phyloP scores from a whole-genome alignment of 2,888 invertebrate genomes.

The Gryllus longicercus region DNA sequence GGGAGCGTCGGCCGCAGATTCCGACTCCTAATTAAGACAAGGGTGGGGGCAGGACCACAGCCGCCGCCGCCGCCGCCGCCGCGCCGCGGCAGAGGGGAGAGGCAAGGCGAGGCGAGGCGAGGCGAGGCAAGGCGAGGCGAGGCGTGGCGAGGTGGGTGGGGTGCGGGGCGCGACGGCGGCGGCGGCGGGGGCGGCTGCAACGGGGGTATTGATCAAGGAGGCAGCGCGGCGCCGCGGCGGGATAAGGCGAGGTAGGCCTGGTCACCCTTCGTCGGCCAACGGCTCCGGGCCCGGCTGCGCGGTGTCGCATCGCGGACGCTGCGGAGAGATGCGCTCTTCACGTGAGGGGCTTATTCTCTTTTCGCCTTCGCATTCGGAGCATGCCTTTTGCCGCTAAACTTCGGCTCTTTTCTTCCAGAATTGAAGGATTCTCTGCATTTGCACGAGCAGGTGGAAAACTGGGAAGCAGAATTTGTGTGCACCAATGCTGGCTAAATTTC shows the following conservation, averaged over 20 bases:
- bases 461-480: too few species aligned
- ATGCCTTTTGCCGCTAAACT: too few species aligned
- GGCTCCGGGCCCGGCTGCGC: not conserved
- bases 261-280: constrained; percentile 19
- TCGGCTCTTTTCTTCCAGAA: too few species aligned
- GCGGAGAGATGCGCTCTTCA: too few species aligned
- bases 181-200: not conserved
- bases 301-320: too few species aligned
- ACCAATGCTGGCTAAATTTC: too few species aligned
- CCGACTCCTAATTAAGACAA: constrained; percentile 81
- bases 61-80: not conserved
- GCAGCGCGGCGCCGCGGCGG: constrained; percentile 28
- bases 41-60: constrained; percentile 50
- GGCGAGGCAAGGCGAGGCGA: not conserved
- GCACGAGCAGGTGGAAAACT: too few species aligned
- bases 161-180: not conserved
- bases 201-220: constrained; percentile 40
- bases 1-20: constrained; percentile 80
- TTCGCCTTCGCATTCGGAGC: too few species aligned
- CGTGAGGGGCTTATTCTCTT: too few species aligned
- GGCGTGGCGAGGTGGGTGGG: not conserved
- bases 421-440: too few species aligned
- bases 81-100: not conserved
- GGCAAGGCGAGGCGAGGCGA: not conserved
- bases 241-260: constrained; percentile 19